Evolutionary conservation across 2,113 vertebrate species (phyloP), one percentile per base, ranked within the genome.

Genomic region (Pao palembangensis): DNA sequence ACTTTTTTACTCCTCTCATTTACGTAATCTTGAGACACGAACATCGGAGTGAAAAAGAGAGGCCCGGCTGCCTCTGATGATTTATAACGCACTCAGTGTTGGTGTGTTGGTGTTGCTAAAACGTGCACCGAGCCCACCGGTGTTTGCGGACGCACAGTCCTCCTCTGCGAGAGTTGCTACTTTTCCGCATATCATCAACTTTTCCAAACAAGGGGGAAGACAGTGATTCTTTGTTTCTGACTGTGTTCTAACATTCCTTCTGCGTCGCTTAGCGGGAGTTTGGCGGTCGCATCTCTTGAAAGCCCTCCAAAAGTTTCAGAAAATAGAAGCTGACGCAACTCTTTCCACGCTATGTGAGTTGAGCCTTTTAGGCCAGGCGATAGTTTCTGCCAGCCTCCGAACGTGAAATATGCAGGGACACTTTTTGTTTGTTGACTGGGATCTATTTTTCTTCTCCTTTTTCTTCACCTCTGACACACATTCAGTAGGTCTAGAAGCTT

Each of bases 311-410:
- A 60, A 75, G 67, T 73, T 77, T 52, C 58, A 66, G 66, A 67
- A 71, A 82, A 76, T 65, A 57, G 56, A 60, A 71, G 57, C 70
- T 82, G 81, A 84, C 44, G 74, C 78, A 84, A 85, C 67, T 77
- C 69, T 87, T 89, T 88, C 80, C 79, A 83, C 59, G 54, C 64
- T 74, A 51, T 62, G 75, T 67, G 69, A 62, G 61, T 82, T 71
- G 51, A 73, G 48, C 47, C 11, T 44, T 76, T 76, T 23, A 55
- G 57, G 59, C 63, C 57, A 59, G 58, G 64, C 38, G 59, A 66
- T 71, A 75, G 25, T 50, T 71, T 72, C 23, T 67, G 71, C 76
- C 55, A 72, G 34, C 57, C 56, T 69, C 19, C 19, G 50, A 65
- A 78, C 76, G 76, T 71, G 68, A 83, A 81, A 82, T 86, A 53